Evolutionary conservation across 2,888 invertebrate genomes (phyloP).

Genomic region (Sphaerophoria taeniata): DNA sequence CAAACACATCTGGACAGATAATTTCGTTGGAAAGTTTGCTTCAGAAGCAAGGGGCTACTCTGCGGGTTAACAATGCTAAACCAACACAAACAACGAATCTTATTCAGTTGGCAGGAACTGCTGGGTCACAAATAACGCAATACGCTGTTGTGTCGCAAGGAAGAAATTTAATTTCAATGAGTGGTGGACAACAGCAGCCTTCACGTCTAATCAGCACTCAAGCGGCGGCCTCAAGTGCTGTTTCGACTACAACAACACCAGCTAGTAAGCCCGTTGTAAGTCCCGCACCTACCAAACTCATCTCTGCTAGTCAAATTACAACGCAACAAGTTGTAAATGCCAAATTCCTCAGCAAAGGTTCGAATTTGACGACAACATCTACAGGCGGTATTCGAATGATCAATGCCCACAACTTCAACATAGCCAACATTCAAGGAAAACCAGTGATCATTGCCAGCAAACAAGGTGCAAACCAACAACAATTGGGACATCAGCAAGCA

Average conservation of each 20-base stretch:
- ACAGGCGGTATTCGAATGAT: constrained; percentile 83
- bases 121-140: constrained; percentile 81
- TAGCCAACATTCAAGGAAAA: constrained; percentile 85
- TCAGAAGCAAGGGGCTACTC: constrained; percentile 81
- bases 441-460: constrained; percentile 84
- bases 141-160: constrained; percentile 84
- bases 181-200: constrained; percentile 76
- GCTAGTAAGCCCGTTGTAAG: constrained; percentile 65
- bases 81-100: constrained; percentile 83
- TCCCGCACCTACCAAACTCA: constrained; percentile 71
- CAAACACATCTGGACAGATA: constrained; percentile 85
- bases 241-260: constrained; percentile 66
- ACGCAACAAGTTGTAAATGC: constrained; percentile 83
- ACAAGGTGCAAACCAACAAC: constrained; percentile 77
- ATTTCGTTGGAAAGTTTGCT: constrained; percentile 81
- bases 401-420: constrained; percentile 82
- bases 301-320: constrained; percentile 75
- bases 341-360: constrained; percentile 82
- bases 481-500: constrained; percentile 82
- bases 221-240: constrained; percentile 65
- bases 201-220: constrained; percentile 78
- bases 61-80: constrained; percentile 83
- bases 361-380: constrained; percentile 63
- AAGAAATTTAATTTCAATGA: constrained; percentile 82
- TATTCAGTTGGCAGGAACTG: constrained; percentile 83